A percentile compares a stretch with the other conserved stretches of the same genome.
Conservation (phyloP, 2,797 vertebrate genomes). For the Gorsachius magnificus region DNA sequence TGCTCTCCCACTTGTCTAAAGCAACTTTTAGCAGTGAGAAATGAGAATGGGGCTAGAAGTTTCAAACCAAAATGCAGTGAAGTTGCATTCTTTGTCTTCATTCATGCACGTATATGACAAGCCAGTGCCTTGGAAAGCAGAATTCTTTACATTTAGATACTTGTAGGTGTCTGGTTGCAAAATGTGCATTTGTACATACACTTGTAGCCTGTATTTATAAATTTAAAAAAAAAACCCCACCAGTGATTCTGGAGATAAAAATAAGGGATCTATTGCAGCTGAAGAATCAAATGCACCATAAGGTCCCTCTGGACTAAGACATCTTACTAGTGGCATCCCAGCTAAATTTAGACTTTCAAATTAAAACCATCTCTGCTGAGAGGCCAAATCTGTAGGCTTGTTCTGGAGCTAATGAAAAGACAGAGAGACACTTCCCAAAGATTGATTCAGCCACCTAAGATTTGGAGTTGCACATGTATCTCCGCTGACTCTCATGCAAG, state of each 20-base stretch:
- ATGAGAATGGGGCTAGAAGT: not conserved
- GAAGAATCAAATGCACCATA: not conserved
- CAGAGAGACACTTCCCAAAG: not conserved
- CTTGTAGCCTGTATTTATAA: not conserved
- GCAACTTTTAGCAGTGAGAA: not conserved
- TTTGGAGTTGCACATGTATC: not conserved
- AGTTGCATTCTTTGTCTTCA: not conserved
- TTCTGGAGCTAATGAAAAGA: not conserved
- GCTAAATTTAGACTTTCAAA: slow-evolving; percentile 37
- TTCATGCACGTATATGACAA: not conserved
- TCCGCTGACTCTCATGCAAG: not conserved
- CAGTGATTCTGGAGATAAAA: not conserved
- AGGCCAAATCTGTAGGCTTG: not conserved
- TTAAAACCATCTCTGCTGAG: slow-evolving; percentile 21
- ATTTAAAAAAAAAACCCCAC: not conserved
- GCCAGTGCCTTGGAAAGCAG: not conserved
- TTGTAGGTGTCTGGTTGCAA: not conserved
- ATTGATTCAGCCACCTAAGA: not conserved
- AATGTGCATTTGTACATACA: not conserved
- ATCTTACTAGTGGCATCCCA: slow-evolving; percentile 30
- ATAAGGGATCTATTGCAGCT: not conserved
- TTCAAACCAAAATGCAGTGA: not conserved
- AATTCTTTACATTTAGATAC: not conserved
- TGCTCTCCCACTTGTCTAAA: not conserved
- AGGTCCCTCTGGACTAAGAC: slow-evolving; percentile 7